Evolutionary conservation across 2,113 vertebrate species (phyloP), one percentile per base, ranked within the genome.

Genomic region (Coreoperca whiteheadi): DNA sequence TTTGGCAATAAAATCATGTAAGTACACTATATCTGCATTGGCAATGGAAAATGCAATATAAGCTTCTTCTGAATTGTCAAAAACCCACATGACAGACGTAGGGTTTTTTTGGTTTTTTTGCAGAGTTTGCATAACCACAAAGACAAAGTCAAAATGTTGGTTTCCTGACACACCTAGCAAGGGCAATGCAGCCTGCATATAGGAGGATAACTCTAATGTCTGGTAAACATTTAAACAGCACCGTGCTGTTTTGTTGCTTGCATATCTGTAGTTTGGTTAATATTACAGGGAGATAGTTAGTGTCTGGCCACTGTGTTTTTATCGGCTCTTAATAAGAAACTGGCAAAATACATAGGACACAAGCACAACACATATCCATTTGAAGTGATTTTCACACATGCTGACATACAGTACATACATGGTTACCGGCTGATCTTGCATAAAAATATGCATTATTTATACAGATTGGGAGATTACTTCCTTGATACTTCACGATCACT

Each of bases 1-100:
- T 90, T 93, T 87, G 84, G 57, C 67, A 72, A 73, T 93, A 91
- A 89, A 91, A 88, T 88, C 87, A 86, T 88, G 79, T 73, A 84
- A 87, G 88, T 76, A 85, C 73, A 79, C 88, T 91, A 91, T 88
- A 88, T 91, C 78, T 89, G 78, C 57, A 59, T n/a, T 2, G 21
- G 67, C 32, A 1, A 1, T 4, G 66, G 60, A 70, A 84, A 93
- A 90, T 81, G 81, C 83, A 67, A 78, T 85, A 83, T 79, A 88
- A 86, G 88, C 83, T 72, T 82, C 23, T 89, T 78, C 72, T 50
- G 56, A 64, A 64, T 66, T 61, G 77, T 91, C 88, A 74, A 73
- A n/a, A 89, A 89, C 68, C 50, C 25, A 66, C n/a, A 65, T 72
- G 74, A 81, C 54, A 70, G 63, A 73, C 6, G 15, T 18, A 39